Conservation (phyloP, 53 echinoderm and acorn worm genomes). For the Paracentrotus lividus region DNA sequence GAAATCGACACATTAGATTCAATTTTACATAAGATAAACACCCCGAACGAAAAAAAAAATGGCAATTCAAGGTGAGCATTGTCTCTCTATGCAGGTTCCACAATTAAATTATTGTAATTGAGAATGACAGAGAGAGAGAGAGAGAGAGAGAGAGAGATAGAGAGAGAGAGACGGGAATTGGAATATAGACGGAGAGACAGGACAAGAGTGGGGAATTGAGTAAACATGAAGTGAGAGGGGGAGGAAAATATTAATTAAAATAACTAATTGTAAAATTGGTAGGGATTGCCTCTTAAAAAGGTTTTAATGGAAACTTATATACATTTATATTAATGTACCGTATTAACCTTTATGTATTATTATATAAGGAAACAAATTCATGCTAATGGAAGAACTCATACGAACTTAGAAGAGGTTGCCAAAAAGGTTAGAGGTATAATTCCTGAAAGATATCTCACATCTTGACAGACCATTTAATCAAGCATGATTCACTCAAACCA, state of each 20-base stretch:
- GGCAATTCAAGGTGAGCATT: too few species aligned
- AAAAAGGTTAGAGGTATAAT: not conserved
- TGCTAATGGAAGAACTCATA: conserved; percentile 1
- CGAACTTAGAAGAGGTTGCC: not conserved
- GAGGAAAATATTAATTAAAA: not conserved
- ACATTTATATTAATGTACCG: too few species aligned
- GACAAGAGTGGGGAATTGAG: not conserved
- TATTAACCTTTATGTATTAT: too few species aligned
- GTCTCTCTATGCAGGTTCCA: too few species aligned
- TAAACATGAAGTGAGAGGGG: not conserved
- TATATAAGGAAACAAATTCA: not conserved
- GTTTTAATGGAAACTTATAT: too few species aligned
- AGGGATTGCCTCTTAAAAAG: too few species aligned
- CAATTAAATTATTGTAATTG: not conserved
- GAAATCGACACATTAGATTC: too few species aligned
- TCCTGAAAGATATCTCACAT: conserved; percentile 31
- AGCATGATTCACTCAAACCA: conserved; percentile 2
- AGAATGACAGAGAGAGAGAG: not conserved
- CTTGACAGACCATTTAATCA: conserved; percentile 5
- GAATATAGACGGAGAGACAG: not conserved
- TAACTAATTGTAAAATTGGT: too few species aligned
- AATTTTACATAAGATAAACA: too few species aligned
- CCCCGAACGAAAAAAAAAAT: too few species aligned
- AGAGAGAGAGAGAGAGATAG: not conserved
- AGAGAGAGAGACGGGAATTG: not conserved